A percentile compares a stretch with the other conserved stretches of the same genome.
These are phyloP conservation scores for Caenorhabditis zanzibari DNA, from an alignment of 2,888 invertebrate genomes.

Conservation along the genomic window DNA sequence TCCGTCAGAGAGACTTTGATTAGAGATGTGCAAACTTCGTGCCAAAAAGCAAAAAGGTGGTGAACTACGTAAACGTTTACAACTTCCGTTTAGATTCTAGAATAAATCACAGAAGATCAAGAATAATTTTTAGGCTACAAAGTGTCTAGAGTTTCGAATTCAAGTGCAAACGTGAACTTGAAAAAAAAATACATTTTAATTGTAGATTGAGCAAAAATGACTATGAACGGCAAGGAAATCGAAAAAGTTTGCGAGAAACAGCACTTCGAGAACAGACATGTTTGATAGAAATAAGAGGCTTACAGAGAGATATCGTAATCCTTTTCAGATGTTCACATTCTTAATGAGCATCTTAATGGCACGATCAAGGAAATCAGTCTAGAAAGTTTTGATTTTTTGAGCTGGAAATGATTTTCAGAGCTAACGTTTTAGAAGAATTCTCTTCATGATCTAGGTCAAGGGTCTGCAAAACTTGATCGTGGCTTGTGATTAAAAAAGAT, in stretches of 20 bases:
- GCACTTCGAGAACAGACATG: slow-evolving; percentile 3
- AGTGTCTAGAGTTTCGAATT: neutral
- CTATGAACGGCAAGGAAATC: neutral
- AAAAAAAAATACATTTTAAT: neutral
- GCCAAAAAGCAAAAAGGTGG: slow-evolving; percentile 26
- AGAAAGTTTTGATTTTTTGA: no score
- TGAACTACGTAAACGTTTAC: slow-evolving; percentile 42
- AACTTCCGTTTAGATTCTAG: slow-evolving; percentile 43
- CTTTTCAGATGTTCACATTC: neutral
- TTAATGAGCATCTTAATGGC: neutral
- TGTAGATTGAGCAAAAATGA: neutral
- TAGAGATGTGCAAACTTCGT: slow-evolving; percentile 38
- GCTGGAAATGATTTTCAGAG: neutral
- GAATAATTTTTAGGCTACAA: slow-evolving; percentile 26
- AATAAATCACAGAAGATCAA: slow-evolving; percentile 27
- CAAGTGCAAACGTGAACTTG: neutral
- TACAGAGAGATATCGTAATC: neutral
- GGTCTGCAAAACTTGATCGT: neutral
- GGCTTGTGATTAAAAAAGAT: neutral
- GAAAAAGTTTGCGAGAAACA: neutral
- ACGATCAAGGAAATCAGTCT: neutral
- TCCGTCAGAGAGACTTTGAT: slow-evolving; percentile 4
- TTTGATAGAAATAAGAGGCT: slow-evolving; percentile 1
- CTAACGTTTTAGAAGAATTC: no score
- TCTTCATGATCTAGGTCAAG: neutral